Evolutionary conservation across 1,140 invertebrate genomes (phyloP), one percentile per base, ranked within the genome.

Genomic region (Heliconius melpomene): DNA sequence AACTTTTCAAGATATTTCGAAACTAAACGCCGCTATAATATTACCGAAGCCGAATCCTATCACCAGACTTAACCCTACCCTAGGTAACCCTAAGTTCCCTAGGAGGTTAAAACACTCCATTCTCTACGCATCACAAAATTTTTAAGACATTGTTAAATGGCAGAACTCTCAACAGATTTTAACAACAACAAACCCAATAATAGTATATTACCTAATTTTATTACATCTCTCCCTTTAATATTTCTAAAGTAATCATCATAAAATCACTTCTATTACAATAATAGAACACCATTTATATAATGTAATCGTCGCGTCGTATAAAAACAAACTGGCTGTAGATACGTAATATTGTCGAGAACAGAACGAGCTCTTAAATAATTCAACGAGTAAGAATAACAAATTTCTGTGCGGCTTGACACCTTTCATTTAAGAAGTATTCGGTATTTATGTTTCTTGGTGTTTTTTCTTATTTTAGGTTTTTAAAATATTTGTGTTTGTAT

Each of bases 341-440:
- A 32, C 32, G 32, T 32, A 66, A 29, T 66, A 66, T 26, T 66
- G 23, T 26, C n/a, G 60, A 16, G 9, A 75, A 52, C 73, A 75
- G 54, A 72, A 74, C 76, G 77, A 66, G 73, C 74, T 70, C 23
- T 76, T 82, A 76, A 82, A 82, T 79, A 72, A 82, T 79, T 82
- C 80, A 82, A 57, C 38, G 23, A 52, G 18, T 70, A 73, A 79
- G 80, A 82, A 82, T 82, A 82, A 82, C 80, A 80, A 80, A 77
- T 77, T 77, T 32, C n/a, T n/a, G 26, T 72, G 73, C 20, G 32
- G 79, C 32, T 71, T 78, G 71, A 73, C 70, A 78, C 60, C 60
- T 66, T 66, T 16, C n/a, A 16, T 66, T 66, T 66, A 66, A 66
- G 60, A 29, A 26, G 23, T 66, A 57, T 66, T 66, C 11, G 3